Percentiles rank a stretch among this genome's conserved stretches.
phyloP scores from a whole-genome alignment of 2,113 vertebrate species.

The Cygnus atratus region DNA sequence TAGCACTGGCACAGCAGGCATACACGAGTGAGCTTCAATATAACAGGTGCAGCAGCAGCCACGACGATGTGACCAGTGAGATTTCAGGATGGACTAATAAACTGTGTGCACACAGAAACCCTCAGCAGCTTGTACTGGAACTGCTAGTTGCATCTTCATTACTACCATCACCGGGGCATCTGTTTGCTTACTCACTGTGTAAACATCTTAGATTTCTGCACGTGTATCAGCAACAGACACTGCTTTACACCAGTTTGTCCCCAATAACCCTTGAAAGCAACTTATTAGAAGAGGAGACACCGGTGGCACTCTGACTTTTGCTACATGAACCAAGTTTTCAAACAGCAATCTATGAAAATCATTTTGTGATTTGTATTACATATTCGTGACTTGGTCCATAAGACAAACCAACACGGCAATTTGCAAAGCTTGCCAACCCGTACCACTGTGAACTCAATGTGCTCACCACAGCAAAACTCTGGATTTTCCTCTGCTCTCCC shows the following conservation, averaged over 20 bases:
- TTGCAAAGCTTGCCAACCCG: neutral
- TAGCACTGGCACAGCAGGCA: neutral
- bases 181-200: neutral
- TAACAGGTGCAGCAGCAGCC: neutral
- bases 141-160: neutral
- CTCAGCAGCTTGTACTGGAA: neutral
- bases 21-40: neutral
- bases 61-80: neutral
- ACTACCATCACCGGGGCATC: neutral
- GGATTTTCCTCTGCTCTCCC: neutral
- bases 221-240: rapidly evolving
- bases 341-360: neutral
- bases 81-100: neutral
- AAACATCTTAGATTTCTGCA: neutral
- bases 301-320: neutral
- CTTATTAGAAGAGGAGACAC: neutral
- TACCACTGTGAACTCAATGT: neutral
- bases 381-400: neutral
- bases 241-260: neutral
- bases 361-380: neutral
- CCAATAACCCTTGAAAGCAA: neutral
- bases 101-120: neutral
- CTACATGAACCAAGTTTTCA: neutral
- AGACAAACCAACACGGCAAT: neutral
- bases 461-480: neutral